Evolutionary conservation across 1,140 invertebrate genomes (phyloP).

Genomic region (Lethrus apterus): DNA sequence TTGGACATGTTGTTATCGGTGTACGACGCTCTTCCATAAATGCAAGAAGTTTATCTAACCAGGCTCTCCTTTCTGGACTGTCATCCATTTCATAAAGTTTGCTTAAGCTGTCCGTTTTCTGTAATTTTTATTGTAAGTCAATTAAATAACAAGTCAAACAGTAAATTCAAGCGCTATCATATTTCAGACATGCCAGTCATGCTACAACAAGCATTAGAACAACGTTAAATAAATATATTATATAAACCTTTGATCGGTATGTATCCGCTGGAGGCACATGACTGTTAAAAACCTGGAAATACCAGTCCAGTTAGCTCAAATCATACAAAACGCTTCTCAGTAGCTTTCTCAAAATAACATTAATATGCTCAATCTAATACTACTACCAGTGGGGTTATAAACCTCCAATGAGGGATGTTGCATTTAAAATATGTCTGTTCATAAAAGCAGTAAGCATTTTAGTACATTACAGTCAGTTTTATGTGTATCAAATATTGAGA

Average conservation of each 20-base stretch:
- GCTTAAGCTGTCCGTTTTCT: slow-evolving; percentile 84
- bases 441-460: too few relatives aligned
- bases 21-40: slow-evolving; percentile 92
- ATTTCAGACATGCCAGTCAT: slow-evolving; percentile 26
- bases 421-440: too few relatives aligned
- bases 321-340: too few relatives aligned
- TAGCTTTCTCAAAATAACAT: slow-evolving; percentile 1
- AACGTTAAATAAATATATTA: slow-evolving; percentile 35
- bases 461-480: too few relatives aligned
- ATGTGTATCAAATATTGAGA: too few relatives aligned
- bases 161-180: slow-evolving; percentile 2
- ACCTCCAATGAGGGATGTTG: too few relatives aligned
- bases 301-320: slow-evolving; percentile 35
- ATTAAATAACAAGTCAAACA: not conserved
- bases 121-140: slow-evolving; percentile 26
- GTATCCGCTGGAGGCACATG: slow-evolving; percentile 84
- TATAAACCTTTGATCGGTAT: slow-evolving; percentile 75
- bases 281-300: slow-evolving; percentile 83
- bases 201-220: slow-evolving; percentile 33
- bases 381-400: too few relatives aligned
- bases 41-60: slow-evolving; percentile 84
- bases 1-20: slow-evolving; percentile 90
- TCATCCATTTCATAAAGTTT: slow-evolving; percentile 97
- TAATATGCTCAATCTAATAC: not conserved
- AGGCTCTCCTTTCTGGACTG: slow-evolving; percentile 80